A percentile compares a stretch with the other conserved stretches of the same genome.
These are phyloP conservation scores for Plagodis dolabraria DNA, from an alignment of 2,888 invertebrate genomes.

Conservation along the genomic window DNA sequence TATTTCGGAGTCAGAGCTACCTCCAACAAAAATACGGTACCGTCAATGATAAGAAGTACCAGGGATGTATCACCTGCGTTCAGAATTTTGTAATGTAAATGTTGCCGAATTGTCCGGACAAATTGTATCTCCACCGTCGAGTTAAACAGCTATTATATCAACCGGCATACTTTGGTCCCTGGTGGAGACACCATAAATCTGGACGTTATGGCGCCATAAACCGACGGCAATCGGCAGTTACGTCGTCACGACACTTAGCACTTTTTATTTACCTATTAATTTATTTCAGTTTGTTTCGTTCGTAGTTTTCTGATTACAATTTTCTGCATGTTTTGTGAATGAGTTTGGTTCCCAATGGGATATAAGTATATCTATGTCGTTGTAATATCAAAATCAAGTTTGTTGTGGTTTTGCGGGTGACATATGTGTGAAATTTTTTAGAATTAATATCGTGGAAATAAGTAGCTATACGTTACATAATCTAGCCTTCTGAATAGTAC, in stretches of 20 bases:
- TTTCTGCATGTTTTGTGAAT: neutral
- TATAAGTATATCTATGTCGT: too few species aligned
- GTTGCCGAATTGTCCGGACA: constrained; percentile 7
- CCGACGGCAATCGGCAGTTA: constrained; percentile 31
- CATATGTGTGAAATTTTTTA: too few species aligned
- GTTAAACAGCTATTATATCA: constrained; percentile 40
- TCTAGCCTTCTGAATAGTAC: too few species aligned
- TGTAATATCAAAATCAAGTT: too few species aligned
- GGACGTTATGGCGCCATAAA: constrained; percentile 39
- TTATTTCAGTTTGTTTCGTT: constrained; percentile 18
- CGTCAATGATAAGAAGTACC: too few species aligned
- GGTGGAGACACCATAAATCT: constrained; percentile 35
- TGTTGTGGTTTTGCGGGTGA: too few species aligned
- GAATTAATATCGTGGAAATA: too few species aligned
- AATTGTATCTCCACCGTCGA: constrained; percentile 13
- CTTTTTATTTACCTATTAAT: constrained; percentile 36
- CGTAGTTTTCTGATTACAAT: constrained; percentile 2
- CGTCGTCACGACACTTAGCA: constrained; percentile 36
- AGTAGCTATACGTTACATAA: too few species aligned
- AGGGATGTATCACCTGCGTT: too few species aligned
- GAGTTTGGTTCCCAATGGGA: neutral
- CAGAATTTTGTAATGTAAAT: too few species aligned
- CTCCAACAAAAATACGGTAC: too few species aligned
- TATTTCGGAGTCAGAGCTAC: too few species aligned
- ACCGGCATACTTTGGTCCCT: constrained; percentile 36